phyloP scores from a whole-genome alignment of 1,140 invertebrate genomes.

The Mercenaria mercenaria region DNA sequence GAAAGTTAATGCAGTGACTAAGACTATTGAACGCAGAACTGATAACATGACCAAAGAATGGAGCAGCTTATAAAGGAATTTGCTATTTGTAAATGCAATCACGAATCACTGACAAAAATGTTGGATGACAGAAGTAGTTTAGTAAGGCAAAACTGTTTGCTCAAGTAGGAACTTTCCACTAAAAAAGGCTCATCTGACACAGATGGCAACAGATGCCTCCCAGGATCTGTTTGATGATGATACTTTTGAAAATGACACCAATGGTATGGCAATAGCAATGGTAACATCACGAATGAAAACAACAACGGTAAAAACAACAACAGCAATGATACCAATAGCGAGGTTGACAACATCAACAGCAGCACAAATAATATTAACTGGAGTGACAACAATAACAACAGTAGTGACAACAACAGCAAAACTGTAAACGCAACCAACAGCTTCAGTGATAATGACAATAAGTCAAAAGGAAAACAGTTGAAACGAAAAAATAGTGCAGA shows the following conservation, averaged over 20 bases:
- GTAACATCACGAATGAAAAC: background rate
- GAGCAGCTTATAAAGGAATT: background rate
- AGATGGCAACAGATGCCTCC: background rate
- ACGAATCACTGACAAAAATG: background rate
- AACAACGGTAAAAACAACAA: background rate
- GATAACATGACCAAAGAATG: background rate
- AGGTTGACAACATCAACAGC: background rate
- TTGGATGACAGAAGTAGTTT: background rate
- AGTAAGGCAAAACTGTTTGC: background rate
- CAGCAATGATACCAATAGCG: background rate
- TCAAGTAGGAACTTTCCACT: background rate
- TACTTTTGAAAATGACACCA: background rate
- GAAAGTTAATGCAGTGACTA: background rate
- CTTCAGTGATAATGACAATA: no score
- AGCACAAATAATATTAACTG: background rate
- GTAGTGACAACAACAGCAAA: background rate
- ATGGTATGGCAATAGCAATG: no score
- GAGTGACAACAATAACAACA: background rate
- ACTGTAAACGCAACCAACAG: background rate
- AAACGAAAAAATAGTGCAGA: background rate
- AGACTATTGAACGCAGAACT: background rate
- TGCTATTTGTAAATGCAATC: background rate
- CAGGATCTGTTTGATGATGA: background rate
- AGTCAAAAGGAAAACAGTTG: background rate
- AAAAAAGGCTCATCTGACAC: background rate